Evolutionary conservation across 2,113 vertebrate genomes (phyloP).

Genomic region (Eurystomus gularis): DNA sequence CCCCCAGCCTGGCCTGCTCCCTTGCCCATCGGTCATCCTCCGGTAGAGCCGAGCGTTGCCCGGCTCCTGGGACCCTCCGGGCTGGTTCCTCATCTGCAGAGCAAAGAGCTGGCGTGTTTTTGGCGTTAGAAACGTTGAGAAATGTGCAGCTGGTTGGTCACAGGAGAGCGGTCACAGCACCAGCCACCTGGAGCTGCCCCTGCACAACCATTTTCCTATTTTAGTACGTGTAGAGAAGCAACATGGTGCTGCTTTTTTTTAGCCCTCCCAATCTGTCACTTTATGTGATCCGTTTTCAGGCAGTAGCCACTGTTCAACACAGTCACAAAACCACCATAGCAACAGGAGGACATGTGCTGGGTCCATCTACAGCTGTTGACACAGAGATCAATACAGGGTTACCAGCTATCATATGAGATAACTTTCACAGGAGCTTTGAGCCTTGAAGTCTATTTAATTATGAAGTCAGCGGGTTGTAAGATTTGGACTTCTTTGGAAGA

Average conservation of each 20-base stretch:
- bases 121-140: neutral
- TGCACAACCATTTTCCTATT: neutral
- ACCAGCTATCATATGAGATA: neutral
- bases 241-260: neutral
- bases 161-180: neutral
- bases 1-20: neutral
- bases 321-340: neutral
- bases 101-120: fast-evolving
- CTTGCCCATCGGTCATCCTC: neutral
- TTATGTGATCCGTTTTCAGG: fast-evolving
- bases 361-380: neutral
- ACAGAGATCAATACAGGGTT: neutral
- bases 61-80: fast-evolving
- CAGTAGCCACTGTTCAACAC: neutral
- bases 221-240: neutral
- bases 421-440: neutral
- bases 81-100: neutral
- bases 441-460: neutral
- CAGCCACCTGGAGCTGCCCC: neutral
- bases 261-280: neutral
- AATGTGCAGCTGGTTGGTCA: neutral
- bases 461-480: neutral
- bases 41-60: fast-evolving
- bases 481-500: neutral
- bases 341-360: no score